A percentile compares a stretch with the other conserved stretches of the same genome.
Conservation (phyloP, 2,888 invertebrate species). For the Eupithecia subumbrata region DNA sequence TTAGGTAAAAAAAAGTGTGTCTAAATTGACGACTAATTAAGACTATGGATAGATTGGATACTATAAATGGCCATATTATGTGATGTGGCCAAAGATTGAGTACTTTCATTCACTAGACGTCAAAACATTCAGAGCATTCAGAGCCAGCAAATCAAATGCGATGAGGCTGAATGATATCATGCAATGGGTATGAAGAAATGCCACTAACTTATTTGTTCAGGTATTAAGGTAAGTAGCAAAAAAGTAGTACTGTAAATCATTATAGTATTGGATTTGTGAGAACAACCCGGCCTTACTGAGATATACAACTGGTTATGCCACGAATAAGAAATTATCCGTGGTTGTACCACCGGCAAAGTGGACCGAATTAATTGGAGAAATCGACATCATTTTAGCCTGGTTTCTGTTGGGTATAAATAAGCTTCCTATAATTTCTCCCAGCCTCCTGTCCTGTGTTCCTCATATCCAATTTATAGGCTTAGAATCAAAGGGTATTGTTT, state of each 20-base stretch:
- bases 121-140: conserved; percentile 35
- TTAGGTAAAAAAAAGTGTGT: background rate
- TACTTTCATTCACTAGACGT: conserved; percentile 18
- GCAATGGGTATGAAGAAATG: background rate
- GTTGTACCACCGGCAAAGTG: too few relatives aligned
- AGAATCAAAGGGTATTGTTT: background rate
- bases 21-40: background rate
- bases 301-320: too few relatives aligned
- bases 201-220: conserved; percentile 6
- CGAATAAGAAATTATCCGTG: too few relatives aligned
- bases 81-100: background rate
- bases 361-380: background rate
- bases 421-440: too few relatives aligned
- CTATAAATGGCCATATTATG: background rate
- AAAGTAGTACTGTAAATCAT: background rate
- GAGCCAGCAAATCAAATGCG: conserved; percentile 64
- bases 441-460: too few relatives aligned
- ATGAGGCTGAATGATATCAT: conserved; percentile 50
- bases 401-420: background rate
- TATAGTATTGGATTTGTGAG: background rate
- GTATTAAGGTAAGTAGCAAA: background rate
- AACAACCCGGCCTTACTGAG: too few relatives aligned
- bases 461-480: too few relatives aligned
- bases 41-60: background rate
- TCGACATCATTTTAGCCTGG: background rate